Conservation (phyloP, 2,113 vertebrate genomes). For the Thamnophis sirtalis region DNA sequence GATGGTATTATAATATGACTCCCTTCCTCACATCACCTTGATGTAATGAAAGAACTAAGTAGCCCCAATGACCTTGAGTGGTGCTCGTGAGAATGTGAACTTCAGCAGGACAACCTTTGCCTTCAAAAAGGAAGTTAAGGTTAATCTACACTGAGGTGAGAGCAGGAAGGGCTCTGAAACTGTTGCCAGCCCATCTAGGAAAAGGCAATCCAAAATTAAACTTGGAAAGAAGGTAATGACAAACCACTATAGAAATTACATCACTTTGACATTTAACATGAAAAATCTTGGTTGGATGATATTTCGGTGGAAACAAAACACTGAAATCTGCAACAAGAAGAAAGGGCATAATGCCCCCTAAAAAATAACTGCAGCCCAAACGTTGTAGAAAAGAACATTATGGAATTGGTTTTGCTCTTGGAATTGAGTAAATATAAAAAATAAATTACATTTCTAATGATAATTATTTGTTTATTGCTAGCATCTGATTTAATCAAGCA, state of each 20-base stretch:
- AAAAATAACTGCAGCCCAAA: not conserved
- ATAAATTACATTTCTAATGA: not conserved
- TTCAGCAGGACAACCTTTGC: not conserved
- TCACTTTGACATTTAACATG: not conserved
- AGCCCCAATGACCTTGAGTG: not conserved
- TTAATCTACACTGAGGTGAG: not conserved
- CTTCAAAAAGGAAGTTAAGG: not conserved
- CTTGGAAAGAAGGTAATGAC: not conserved
- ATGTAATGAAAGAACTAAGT: not conserved
- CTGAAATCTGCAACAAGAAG: not conserved
- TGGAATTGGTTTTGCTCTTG: not conserved
- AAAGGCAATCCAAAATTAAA: not conserved
- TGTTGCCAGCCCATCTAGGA: not conserved
- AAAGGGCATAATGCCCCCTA: not conserved
- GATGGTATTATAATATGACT: not conserved
- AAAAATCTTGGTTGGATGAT: not conserved
- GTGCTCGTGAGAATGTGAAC: not conserved
- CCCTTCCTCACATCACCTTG: not conserved
- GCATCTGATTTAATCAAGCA: not conserved
- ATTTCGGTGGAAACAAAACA: not conserved
- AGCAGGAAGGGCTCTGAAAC: not conserved
- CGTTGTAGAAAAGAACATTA: not conserved
- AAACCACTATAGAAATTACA: not conserved
- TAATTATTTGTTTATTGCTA: not conserved
- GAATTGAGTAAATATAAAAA: not conserved